Evolutionary conservation across 2,113 vertebrate genomes (phyloP).

Genomic region (Chloebia gouldiae): DNA sequence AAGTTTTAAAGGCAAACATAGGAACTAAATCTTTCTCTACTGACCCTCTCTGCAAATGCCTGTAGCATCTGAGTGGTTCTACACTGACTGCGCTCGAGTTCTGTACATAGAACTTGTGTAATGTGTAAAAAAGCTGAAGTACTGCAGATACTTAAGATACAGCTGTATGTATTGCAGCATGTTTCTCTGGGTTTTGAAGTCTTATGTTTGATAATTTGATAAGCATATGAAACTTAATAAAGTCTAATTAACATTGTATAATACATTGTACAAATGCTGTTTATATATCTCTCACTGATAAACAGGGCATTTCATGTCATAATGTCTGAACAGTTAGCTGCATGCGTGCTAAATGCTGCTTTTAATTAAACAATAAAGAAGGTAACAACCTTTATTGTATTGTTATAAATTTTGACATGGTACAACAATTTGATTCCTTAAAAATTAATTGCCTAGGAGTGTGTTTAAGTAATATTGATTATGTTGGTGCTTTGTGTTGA

Average conservation of each 20-base stretch:
- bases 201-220: conserved; percentile 57
- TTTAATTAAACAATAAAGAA: conserved; percentile 87
- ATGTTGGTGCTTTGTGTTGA: conserved; percentile 67
- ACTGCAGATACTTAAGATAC: not conserved
- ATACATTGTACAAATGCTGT: conserved; percentile 46
- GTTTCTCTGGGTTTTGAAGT: conserved; percentile 19
- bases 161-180: not conserved
- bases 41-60: not conserved
- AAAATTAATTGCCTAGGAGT: conserved; percentile 82
- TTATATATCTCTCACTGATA: conserved; percentile 52
- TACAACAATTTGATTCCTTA: conserved; percentile 78
- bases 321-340: conserved; percentile 67
- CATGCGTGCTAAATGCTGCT: conserved; percentile 72
- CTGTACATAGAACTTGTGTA: not conserved
- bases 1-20: not conserved
- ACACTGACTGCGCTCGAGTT: not conserved
- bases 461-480: conserved; percentile 85
- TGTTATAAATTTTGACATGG: conserved; percentile 77
- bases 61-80: not conserved
- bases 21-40: not conserved
- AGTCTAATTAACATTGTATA: conserved; percentile 67
- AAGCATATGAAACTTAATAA: conserved; percentile 65
- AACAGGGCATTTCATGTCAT: conserved; percentile 57
- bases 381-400: conserved; percentile 69
- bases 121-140: not conserved